phyloP scores from a whole-genome alignment of 2,888 invertebrate genomes.

The Exocentrus adspersus region DNA sequence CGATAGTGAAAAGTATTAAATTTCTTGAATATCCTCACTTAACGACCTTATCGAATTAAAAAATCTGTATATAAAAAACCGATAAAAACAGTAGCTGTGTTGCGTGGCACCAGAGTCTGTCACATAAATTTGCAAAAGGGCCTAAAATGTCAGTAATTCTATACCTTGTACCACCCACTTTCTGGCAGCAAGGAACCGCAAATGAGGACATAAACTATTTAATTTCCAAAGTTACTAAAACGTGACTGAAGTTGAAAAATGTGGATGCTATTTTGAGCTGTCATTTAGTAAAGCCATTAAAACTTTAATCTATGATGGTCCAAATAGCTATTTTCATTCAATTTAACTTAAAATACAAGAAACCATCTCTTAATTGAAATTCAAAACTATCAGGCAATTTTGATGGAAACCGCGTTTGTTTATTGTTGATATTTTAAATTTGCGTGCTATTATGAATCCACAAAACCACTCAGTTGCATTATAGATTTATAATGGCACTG shows the following conservation, averaged over 20 bases:
- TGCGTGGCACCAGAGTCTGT: slow-evolving; percentile 24
- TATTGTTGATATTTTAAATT: too few relatives aligned
- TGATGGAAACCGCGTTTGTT: too few relatives aligned
- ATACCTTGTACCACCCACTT: slow-evolving; percentile 18
- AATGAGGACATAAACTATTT: background rate
- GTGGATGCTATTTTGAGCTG: background rate
- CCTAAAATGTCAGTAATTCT: slow-evolving; percentile 23
- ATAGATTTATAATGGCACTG: too few relatives aligned
- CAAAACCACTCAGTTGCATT: too few relatives aligned
- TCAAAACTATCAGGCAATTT: too few relatives aligned
- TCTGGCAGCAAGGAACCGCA: slow-evolving; percentile 4
- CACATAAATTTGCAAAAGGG: slow-evolving; percentile 28
- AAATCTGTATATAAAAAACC: slow-evolving; percentile 20
- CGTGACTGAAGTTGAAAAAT: background rate
- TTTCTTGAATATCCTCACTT: slow-evolving; percentile 13
- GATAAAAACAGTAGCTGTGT: slow-evolving; percentile 28
- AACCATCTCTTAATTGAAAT: too few relatives aligned
- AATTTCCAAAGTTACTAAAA: slow-evolving; percentile 3
- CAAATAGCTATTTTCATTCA: too few relatives aligned
- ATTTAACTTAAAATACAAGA: too few relatives aligned
- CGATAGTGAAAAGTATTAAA: slow-evolving; percentile 26
- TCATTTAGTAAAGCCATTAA: too few relatives aligned
- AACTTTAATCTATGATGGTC: too few relatives aligned
- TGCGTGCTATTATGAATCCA: too few relatives aligned
- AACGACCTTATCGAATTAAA: slow-evolving; percentile 16